phyloP scores from a whole-genome alignment of 2,797 vertebrate species.

The Sternarchorhynchus goeldii region DNA sequence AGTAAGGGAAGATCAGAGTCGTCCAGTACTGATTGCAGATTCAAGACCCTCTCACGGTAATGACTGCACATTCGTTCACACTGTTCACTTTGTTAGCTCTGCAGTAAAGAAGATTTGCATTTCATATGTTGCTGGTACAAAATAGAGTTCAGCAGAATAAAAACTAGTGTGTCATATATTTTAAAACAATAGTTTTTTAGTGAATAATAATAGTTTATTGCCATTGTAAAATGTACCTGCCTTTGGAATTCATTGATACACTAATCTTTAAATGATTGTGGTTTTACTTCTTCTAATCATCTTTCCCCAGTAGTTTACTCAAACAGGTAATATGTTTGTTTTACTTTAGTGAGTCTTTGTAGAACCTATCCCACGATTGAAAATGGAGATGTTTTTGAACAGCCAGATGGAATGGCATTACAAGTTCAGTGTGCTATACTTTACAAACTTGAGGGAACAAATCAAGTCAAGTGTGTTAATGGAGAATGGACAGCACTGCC shows the following conservation, averaged over 20 bases:
- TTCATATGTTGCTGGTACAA: no score
- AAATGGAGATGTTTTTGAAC: not conserved
- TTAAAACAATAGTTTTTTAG: no score
- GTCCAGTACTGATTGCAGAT: no score
- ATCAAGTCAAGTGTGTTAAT: slow-evolving; percentile 38
- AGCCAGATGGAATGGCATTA: fast-evolving
- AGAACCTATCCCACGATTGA: not conserved
- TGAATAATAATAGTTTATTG: no score
- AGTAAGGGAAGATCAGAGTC: not conserved
- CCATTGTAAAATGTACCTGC: no score
- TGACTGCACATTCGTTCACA: not conserved
- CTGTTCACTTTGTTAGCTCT: not conserved
- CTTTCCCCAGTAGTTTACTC: no score
- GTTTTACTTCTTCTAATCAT: not conserved
- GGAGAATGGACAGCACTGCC: slow-evolving; percentile 51
- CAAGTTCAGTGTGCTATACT: not conserved
- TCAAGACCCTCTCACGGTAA: not conserved
- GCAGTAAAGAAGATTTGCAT: not conserved
- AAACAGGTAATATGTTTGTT: not conserved
- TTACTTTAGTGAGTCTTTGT: slow-evolving; percentile 3
- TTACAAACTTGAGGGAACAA: slow-evolving; percentile 49
- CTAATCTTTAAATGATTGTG: no score
- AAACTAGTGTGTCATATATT: no score
- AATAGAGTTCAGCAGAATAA: no score
- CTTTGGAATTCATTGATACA: no score